Percentiles rank a stretch among this genome's conserved stretches.
These are phyloP conservation scores for Pluvianellus socialis DNA, from an alignment of 2,113 vertebrate genomes.

Conservation along the genomic window DNA sequence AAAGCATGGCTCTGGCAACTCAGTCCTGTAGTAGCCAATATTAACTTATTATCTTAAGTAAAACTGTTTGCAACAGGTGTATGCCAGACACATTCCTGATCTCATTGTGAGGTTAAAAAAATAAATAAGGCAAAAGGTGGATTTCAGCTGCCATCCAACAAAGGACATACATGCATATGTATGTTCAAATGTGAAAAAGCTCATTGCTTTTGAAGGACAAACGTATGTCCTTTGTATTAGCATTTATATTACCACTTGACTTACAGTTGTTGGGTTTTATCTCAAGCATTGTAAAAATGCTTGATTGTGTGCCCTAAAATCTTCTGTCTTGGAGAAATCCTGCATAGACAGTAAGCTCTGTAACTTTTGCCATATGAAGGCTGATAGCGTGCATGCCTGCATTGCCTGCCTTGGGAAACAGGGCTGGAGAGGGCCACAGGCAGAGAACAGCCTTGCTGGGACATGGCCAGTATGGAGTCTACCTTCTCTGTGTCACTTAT, in stretches of 20 bases:
- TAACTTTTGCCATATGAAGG: not conserved
- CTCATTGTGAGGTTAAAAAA: not conserved
- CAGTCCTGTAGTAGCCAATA: not conserved
- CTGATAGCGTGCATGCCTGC: not conserved
- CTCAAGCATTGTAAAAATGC: not conserved
- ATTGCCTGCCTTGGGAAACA: not conserved
- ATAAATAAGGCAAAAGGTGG: not conserved
- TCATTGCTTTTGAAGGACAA: not conserved
- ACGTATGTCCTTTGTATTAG: rapidly evolving
- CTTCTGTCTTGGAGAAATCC: not conserved
- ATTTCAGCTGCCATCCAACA: not conserved
- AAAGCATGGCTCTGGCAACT: not conserved
- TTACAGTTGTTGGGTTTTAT: not conserved
- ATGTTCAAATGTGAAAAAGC: not conserved
- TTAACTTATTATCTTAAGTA: not conserved
- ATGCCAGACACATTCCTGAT: not conserved
- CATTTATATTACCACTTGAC: not conserved
- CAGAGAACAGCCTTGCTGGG: not conserved
- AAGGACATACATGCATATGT: rapidly evolving
- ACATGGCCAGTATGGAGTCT: too few relatives aligned
- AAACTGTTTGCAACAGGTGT: not conserved
- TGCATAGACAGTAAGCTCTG: not conserved
- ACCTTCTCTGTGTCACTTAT: not conserved
- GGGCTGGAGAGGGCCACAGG: not conserved
- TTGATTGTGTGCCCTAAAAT: not conserved